phyloP scores from a whole-genome alignment of 2,797 vertebrate species.

The Rallus crepitans region DNA sequence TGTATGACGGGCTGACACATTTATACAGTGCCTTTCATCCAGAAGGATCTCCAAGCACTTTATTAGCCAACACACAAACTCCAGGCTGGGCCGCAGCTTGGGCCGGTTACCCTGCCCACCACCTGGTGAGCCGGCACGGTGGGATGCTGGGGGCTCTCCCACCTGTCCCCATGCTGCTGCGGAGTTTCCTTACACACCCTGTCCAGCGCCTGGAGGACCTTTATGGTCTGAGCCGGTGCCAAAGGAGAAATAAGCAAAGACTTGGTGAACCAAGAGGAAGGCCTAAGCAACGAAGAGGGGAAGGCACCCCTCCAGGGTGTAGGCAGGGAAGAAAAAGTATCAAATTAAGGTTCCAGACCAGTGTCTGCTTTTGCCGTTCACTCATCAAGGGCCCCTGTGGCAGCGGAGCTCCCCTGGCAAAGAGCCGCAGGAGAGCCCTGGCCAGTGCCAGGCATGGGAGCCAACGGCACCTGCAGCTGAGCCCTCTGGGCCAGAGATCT shows the following conservation, averaged over 20 bases:
- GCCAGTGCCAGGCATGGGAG: accelerated
- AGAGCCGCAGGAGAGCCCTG: accelerated
- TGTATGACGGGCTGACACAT: not conserved
- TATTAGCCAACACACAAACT: slow-evolving; percentile 12
- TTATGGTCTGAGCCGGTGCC: not conserved
- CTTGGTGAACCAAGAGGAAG: not conserved
- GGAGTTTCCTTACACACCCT: not conserved
- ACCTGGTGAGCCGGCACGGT: not conserved
- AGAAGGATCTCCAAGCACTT: slow-evolving; percentile 72
- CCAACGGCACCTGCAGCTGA: not conserved
- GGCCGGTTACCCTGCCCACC: not conserved
- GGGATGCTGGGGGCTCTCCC: not conserved
- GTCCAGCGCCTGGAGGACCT: not conserved
- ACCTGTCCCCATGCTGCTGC: not conserved
- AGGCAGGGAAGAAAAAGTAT: not conserved
- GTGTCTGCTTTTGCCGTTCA: not conserved
- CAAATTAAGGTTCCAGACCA: not conserved
- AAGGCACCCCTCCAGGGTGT: not conserved
- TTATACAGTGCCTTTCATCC: slow-evolving; percentile 69
- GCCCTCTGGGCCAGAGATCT: not conserved
- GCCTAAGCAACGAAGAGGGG: not conserved
- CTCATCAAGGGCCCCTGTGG: not conserved
- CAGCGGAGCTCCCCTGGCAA: not conserved
- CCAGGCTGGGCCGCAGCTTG: not conserved
- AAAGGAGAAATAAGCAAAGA: not conserved